Base-by-base conservation (phyloP, 2,113 vertebrate genomes). In the Cacatua alba region DNA sequence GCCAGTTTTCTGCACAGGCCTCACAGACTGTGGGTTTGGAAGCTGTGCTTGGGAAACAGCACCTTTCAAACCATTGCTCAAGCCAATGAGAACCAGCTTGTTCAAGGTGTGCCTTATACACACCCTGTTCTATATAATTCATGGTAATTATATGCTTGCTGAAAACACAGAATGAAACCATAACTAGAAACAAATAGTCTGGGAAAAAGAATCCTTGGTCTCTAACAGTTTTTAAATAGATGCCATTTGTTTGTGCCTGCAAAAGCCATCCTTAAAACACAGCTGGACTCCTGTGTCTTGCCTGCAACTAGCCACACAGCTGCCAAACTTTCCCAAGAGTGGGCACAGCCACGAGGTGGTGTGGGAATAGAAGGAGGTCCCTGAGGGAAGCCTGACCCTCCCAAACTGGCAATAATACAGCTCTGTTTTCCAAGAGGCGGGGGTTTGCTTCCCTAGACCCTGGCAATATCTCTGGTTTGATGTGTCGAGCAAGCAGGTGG, bases 81-180 rank as follows among this genome's bases (percentile, higher is more conserved):
- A 96, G 91, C 96, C 96, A 97, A 95, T 97, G 89, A 82, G 91
- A 96, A 94, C 91, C 89, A 97, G 95, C 96, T 97, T 92, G 94
- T 78, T 86, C 60, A 76, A 96, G 97, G 97, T 91, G 97, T 97
- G 97, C 94, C 92, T 77, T 68, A 86, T 31, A 92, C 97, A 97
- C 89, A 96, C 96, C 94, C 95, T 97, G 88, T 98, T 97, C 97
- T 95, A 20, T 90, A 95, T 97, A 97, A 97, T 94, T 97, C 94
- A 96, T 96, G 83, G 86, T 96, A 96, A 97, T 98, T 95, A 94
- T 55, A 91, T 48, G 94, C 82, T 95, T 20, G 0, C 63, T 94
- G 79, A 96, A 96, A 83, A 95, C 83, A 91, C 71, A 83, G 88
- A 92, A 60, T 90, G 95, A 96, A 94, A 90, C 92, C 85, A 74